A percentile compares a stretch with the other conserved stretches of the same genome.
Conservation (phyloP, 2,888 invertebrate genomes). For the Meloe dianella region DNA sequence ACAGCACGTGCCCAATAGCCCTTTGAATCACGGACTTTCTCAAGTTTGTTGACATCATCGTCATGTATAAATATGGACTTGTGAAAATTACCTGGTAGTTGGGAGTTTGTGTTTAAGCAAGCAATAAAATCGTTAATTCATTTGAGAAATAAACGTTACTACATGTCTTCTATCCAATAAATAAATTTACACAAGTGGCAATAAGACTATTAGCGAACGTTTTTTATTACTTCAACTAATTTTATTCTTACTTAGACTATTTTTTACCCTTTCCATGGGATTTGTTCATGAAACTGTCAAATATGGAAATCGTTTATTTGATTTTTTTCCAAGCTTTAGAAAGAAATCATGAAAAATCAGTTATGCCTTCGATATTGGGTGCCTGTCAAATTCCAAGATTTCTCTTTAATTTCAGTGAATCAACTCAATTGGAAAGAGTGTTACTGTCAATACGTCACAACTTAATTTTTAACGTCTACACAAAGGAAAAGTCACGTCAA, state of each 20-base stretch:
- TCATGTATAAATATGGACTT: slow-evolving; percentile 26
- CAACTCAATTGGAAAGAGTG: neutral
- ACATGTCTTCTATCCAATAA: neutral
- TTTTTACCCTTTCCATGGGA: neutral
- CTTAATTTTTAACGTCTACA: slow-evolving; percentile 10
- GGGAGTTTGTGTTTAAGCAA: slow-evolving; percentile 18
- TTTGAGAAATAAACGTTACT: neutral
- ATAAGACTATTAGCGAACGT: neutral
- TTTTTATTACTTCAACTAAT: neutral
- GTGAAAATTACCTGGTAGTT: slow-evolving; percentile 26
- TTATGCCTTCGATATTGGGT: neutral
- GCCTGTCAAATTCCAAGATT: neutral
- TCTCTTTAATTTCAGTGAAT: neutral
- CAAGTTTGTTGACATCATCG: slow-evolving; percentile 33
- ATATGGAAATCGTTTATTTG: neutral
- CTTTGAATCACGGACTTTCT: slow-evolving; percentile 32
- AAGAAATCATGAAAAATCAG: neutral
- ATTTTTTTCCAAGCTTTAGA: neutral
- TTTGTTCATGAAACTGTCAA: slow-evolving; percentile 9
- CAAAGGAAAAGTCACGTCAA: slow-evolving; percentile 8
- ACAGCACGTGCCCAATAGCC: slow-evolving; percentile 43
- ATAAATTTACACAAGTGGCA: slow-evolving; percentile 17
- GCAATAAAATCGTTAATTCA: slow-evolving; percentile 6
- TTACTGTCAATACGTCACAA: slow-evolving; percentile 7
- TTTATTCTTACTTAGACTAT: neutral